phyloP scores from a whole-genome alignment of 2,113 vertebrate genomes.

The Pungitius pungitius region DNA sequence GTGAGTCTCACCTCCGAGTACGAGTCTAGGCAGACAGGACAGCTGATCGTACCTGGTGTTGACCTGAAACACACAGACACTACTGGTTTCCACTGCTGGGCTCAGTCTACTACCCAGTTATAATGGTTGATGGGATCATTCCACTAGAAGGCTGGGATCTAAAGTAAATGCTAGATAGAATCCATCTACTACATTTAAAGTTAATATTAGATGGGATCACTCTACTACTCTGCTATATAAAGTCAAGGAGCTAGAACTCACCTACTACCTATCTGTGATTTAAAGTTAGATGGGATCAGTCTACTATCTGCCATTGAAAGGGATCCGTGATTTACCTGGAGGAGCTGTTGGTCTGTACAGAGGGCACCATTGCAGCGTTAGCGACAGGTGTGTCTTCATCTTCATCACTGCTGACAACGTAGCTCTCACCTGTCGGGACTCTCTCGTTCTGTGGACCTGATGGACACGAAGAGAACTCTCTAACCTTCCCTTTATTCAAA shows the following conservation, averaged over 20 bases:
- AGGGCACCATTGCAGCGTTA: slow-evolving; percentile 13
- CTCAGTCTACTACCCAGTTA: not conserved
- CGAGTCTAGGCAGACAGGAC: slow-evolving; percentile 92
- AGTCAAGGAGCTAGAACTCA: not conserved
- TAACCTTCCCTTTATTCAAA: not conserved
- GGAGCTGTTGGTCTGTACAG: slow-evolving; percentile 29
- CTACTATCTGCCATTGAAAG: not conserved
- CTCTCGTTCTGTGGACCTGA: slow-evolving; percentile 62
- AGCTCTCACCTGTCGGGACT: slow-evolving; percentile 80
- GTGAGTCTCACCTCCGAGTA: slow-evolving; percentile 86
- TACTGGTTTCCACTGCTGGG: not conserved
- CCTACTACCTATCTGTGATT: not conserved
- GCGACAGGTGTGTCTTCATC: slow-evolving; percentile 83
- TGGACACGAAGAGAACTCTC: not conserved
- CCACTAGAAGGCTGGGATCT: not conserved
- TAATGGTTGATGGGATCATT: not conserved
- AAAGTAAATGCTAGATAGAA: not conserved
- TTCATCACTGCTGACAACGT: slow-evolving; percentile 92
- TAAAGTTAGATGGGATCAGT: not conserved
- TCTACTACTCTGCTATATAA: not conserved
- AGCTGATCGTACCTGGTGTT: slow-evolving; percentile 84
- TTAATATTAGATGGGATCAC: too few species aligned
- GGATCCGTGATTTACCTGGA: slow-evolving; percentile 55
- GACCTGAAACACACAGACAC: slow-evolving; percentile 68
- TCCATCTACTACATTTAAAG: not conserved